These are phyloP conservation scores for Atlantisia rogersi DNA, from an alignment of 2,113 vertebrate species.

Conservation along the genomic window DNA sequence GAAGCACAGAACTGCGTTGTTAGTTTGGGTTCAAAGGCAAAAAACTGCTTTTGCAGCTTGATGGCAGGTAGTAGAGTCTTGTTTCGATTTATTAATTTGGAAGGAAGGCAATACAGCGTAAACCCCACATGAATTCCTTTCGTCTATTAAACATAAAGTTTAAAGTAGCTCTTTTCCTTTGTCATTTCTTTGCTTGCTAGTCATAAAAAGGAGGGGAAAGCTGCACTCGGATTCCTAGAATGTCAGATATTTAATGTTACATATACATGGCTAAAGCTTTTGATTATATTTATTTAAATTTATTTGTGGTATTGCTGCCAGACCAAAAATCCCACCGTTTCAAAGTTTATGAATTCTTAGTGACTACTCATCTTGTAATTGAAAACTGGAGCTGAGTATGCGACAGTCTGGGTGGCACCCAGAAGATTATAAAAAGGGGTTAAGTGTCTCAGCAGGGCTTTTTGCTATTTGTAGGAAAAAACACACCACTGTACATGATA, in stretches of 20 bases:
- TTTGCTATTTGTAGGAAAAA: conserved; percentile 72
- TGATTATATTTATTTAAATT: conserved; percentile 79
- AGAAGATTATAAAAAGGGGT: conserved; percentile 76
- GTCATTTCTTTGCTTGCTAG: conserved; percentile 44
- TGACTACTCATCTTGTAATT: conserved; percentile 74
- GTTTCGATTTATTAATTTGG: conserved; percentile 18
- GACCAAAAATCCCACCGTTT: conserved; percentile 71
- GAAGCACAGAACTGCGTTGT: not conserved
- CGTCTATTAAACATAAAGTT: not conserved
- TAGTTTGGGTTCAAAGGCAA: not conserved
- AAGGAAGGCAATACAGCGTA: not conserved
- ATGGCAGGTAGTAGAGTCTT: not conserved
- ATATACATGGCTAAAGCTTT: conserved; percentile 74
- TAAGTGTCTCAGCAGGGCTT: conserved; percentile 76
- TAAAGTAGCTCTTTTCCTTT: conserved; percentile 46
- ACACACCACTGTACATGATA: conserved; percentile 60
- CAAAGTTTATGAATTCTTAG: conserved; percentile 79
- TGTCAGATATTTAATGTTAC: conserved; percentile 78
- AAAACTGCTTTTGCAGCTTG: not conserved
- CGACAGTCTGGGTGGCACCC: conserved; percentile 78
- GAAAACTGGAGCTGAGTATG: conserved; percentile 69
- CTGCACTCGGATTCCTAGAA: conserved; percentile 63
- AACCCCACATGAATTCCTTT: not conserved
- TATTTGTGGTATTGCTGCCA: conserved; percentile 78
- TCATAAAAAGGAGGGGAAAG: conserved; percentile 41